Evolutionary conservation across 1,140 invertebrate species (phyloP).

Genomic region (Achatina immaculata): DNA sequence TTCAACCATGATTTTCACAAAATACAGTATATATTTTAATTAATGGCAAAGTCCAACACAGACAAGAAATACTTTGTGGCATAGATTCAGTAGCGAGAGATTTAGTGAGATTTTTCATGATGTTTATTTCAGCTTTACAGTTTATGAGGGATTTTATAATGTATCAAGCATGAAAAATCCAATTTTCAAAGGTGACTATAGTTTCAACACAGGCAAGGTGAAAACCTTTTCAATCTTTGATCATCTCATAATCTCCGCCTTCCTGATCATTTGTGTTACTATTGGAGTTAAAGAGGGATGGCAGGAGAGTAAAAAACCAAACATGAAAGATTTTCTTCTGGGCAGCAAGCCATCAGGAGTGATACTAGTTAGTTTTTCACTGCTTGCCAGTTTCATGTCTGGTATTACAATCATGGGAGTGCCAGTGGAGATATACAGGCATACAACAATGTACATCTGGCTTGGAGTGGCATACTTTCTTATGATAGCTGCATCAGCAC

Average conservation of each 20-base stretch:
- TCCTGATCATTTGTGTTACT: slow-evolving; percentile 69
- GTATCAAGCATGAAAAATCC: slow-evolving; percentile 1
- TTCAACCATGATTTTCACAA: too few species aligned
- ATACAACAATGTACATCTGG: slow-evolving; percentile 66
- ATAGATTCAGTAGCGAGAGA: too few species aligned
- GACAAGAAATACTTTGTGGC: too few species aligned
- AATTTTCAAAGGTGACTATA: slow-evolving; percentile 38
- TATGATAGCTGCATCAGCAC: slow-evolving; percentile 83
- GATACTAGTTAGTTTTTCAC: slow-evolving; percentile 70
- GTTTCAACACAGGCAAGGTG: slow-evolving; percentile 45
- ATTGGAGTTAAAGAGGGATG: slow-evolving; percentile 87
- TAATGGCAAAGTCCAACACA: too few species aligned
- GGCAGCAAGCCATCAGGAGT: slow-evolving; percentile 82
- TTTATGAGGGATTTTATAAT: not conserved
- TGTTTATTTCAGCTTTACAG: too few species aligned
- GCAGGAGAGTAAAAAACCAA: slow-evolving; percentile 87
- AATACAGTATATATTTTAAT: too few species aligned
- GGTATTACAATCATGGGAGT: slow-evolving; percentile 89
- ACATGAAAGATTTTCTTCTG: slow-evolving; percentile 83
- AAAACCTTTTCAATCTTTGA: slow-evolving; percentile 53
- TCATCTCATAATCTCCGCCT: slow-evolving; percentile 60
- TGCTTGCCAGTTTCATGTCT: slow-evolving; percentile 87
- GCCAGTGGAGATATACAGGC: slow-evolving; percentile 66
- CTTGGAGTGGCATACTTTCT: slow-evolving; percentile 73
- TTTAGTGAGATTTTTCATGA: too few species aligned